Base-by-base conservation (phyloP, 1,140 invertebrate species). In the Diachasmimorpha longicaudata region DNA sequence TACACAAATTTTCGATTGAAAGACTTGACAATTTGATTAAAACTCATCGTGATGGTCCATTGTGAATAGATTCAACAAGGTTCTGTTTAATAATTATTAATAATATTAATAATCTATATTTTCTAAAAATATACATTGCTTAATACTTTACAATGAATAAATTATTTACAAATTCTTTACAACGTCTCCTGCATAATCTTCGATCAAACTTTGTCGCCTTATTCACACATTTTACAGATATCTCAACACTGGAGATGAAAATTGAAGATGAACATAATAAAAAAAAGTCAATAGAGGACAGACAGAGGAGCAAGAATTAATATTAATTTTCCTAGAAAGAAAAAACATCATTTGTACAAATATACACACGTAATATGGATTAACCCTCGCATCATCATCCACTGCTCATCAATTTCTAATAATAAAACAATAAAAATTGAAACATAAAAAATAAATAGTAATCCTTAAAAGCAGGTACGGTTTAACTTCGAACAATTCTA, bases 401-500 rank as follows among this genome's bases (percentile, higher is more conserved):
- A 11, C 23, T 23, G 14, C 58, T 63, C 58, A 13, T 25, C 23
- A 46, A 46, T 52, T 52, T 75, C 81, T 81, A 80, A 81, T 78
- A 81, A 80, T 52, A 52, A 16, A 52, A 52, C 48, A 52, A 52
- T 52, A 79, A 77, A 74, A 74, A 66, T 44, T 19, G 16, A 75
- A 79, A 73, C 23, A 78, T 80, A 80, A 76, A 85, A 82, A 85
- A 87, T 85, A 85, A 87, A 87, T 87, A 88, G 82, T 86, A 86
- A 83, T 85, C 84, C 83, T 89, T 83, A 84, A 68, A 68, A 82
- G 80, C 87, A 89, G 87, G 85, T 88, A 88, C 86, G 81, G 79
- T 85, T 81, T 85, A 79, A 82, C 58, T 80, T 81, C 81, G 78
- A 82, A 79, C 81, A 80, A 81, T 55, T 72, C 46, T n/a, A 70